Evolutionary conservation across 2,113 vertebrate genomes (phyloP), one percentile per base, ranked within the genome.

Genomic region (Carassius carassius): DNA sequence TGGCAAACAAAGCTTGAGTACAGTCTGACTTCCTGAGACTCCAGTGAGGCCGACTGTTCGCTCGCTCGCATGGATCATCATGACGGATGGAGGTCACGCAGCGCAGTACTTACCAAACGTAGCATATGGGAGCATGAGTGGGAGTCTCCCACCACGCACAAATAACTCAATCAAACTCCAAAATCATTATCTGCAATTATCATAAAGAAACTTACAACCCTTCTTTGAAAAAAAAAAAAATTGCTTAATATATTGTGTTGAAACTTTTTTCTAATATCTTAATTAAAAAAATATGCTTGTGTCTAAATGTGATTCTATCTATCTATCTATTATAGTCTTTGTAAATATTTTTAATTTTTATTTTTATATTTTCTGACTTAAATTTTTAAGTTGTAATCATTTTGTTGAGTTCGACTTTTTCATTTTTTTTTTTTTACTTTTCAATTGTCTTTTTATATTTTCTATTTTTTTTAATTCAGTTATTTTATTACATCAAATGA

Each of bases 71-170:
- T 87, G 74, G 79, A 87, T 87, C 86, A 83, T 47, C 19, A 54
- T 89, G 85, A 89, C 62, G 21, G 69, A 83, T 88, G 16, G 25
- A 37, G 37, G 37, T 70, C 16, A 70, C n/a, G 35, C 84, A 78
- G 69, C 29, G 67, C 69, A 82, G 81, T 85, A 85, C 74, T 84
- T 67, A 78, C 81, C 47, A 82, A 54, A 67, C 77, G 47, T 60
- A 78, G 44, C 85, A 86, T 86, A 81, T 86, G 85, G 82, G 81
- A 73, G 67, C 14, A 47, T 17, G 51, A 17, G 51, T 17, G 51
- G 47, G 51, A 54, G 51, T 54, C 51, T 62, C 25, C 10, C 35
- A 13, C 35, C 0, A 23, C 5, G 35, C 56, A 44, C 51, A 77
- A 77, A 76, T 54, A 76, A 77, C 19, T 77, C 75, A 77, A 58